Evolutionary conservation across 2,113 vertebrate species (phyloP).

Genomic region (Rhizomys pruinosus): DNA sequence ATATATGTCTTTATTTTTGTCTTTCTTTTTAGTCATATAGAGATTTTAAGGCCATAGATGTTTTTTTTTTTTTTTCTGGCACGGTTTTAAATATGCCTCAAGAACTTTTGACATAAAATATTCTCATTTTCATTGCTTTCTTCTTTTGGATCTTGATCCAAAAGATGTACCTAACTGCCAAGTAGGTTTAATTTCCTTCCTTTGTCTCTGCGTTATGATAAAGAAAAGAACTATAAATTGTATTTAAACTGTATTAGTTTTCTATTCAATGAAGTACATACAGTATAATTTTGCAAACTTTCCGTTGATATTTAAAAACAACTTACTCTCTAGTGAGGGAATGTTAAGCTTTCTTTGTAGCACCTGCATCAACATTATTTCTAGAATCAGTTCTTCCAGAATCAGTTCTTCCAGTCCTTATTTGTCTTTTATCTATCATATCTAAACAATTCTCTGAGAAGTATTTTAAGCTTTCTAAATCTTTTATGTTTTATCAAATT

Average conservation of each 20-base stretch:
- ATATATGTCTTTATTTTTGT: conserved; percentile 3
- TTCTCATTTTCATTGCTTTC: conserved; percentile 41
- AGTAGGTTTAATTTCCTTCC: neutral
- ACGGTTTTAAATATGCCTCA: conserved; percentile 32
- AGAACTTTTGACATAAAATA: conserved; percentile 34
- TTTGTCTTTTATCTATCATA: neutral
- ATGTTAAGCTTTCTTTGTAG: neutral
- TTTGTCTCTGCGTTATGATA: conserved; percentile 16
- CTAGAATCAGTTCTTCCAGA: neutral
- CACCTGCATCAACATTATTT: neutral
- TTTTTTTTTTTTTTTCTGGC: neutral
- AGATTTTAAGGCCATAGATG: neutral
- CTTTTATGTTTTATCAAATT: neutral
- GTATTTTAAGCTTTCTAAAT: neutral
- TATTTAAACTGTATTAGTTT: neutral
- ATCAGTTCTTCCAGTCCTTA: neutral
- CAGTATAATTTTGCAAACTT: neutral
- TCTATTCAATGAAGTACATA: neutral
- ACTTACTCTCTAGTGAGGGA: neutral
- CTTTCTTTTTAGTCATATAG: neutral
- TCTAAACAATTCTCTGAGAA: neutral
- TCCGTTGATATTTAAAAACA: neutral
- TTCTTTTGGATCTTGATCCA: neutral
- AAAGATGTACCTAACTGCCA: conserved; percentile 20
- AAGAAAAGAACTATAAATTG: conserved; percentile 16